These are phyloP conservation scores for Leucania comma DNA, from an alignment of 2,888 invertebrate species.

Conservation along the genomic window DNA sequence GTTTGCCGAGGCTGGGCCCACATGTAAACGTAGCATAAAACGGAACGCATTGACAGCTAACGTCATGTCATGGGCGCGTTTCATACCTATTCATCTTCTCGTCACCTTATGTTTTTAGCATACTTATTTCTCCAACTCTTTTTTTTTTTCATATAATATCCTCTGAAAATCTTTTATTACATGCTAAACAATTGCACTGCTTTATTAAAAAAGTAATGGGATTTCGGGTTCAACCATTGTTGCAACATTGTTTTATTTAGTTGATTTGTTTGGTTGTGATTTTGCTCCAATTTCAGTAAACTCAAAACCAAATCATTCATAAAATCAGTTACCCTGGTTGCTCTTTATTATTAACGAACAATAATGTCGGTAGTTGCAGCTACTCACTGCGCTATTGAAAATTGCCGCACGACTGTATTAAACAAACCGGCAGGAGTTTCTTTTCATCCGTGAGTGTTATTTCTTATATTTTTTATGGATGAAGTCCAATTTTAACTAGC, in stretches of 20 bases:
- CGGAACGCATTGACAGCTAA: neutral
- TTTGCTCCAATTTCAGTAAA: constrained; percentile 2
- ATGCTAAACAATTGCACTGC: neutral
- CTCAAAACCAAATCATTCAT: neutral
- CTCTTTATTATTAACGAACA: constrained; percentile 2
- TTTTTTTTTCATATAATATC: neutral
- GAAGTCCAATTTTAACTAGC: neutral
- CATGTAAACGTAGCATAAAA: neutral
- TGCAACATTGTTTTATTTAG: no score
- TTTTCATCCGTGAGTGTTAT: constrained; percentile 79
- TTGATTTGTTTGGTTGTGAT: neutral
- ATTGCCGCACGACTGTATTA: constrained; percentile 78
- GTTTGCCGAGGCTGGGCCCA: no score
- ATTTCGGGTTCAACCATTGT: constrained; percentile 1
- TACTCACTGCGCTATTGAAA: constrained; percentile 79
- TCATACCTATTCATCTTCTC: rapidly evolving
- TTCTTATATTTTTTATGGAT: neutral
- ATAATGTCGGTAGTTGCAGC: constrained; percentile 69
- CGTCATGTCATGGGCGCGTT: neutral
- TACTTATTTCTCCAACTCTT: neutral
- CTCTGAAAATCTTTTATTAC: neutral
- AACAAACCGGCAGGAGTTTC: constrained; percentile 79
- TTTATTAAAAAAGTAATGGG: no score
- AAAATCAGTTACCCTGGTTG: neutral
- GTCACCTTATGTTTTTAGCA: neutral